Base-by-base conservation (phyloP, 1,140 invertebrate genomes). In the Melanaphis sacchari region DNA sequence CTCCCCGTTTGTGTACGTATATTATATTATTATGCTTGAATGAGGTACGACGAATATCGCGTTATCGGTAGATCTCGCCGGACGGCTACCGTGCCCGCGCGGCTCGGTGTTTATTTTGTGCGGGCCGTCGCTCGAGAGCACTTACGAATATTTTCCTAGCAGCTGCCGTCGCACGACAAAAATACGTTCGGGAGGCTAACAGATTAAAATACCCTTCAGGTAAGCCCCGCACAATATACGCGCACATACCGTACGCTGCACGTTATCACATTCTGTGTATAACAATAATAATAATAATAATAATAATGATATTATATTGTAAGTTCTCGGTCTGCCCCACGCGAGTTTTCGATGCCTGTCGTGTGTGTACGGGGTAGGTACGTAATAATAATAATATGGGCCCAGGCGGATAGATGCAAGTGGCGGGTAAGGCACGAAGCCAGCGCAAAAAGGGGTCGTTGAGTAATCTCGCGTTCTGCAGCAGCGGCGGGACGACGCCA, bases 1-100 rank as follows among this genome's bases (percentile, higher is more conserved):
- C 41, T 92, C 43, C 41, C 91, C 91, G 22, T 36, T 36, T 52
- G 38, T 41, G 38, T 38, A 36, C 18, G n/a, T 36, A 89, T 36
- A 89, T 49, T 54, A 31, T n/a, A 43, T n/a, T n/a, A 66, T 59
- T n/a, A n/a, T 66, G n/a, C n/a, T n/a, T 18, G 9, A 31, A 26
- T 26, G 54, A 43, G 0, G 9, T 87, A 46, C n/a, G 8, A 88
- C 43, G 38, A 85, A 85, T 89, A 54, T 38, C 43, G 59, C 76
- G 66, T 82, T 92, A 92, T 92, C 91, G 90, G 59, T 31, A 92
- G 31, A 92, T 92, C 91, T 92, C 38, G 46, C 40, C 52, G 46
- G 43, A 36, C 87, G 26, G 18, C 41, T 43, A 41, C 22, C 49
- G 88, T 76, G 31, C 31, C 54, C 15, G 59, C 59, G 59, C 31